phyloP scores from a whole-genome alignment of 2,888 invertebrate species.

The Microctonus hyperodae region DNA sequence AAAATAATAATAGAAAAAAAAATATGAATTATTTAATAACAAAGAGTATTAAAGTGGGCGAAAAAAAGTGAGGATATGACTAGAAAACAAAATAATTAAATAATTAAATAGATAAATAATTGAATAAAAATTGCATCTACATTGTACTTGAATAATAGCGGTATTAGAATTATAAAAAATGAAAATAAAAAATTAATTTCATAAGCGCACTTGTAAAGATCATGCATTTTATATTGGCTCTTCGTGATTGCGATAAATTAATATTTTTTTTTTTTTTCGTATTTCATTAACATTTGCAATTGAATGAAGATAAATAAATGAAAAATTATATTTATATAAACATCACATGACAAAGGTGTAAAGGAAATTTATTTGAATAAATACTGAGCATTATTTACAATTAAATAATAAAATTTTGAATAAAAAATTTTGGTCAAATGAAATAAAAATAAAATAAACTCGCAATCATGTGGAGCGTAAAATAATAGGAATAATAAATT shows the following conservation, averaged over 20 bases:
- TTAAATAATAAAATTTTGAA: neutral
- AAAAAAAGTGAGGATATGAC: neutral
- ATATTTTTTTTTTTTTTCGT: constrained; percentile 13
- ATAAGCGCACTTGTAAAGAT: constrained; percentile 46
- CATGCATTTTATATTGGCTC: constrained; percentile 40
- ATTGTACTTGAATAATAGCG: constrained; percentile 2
- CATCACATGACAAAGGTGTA: neutral
- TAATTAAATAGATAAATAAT: neutral
- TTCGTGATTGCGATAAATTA: constrained; percentile 40
- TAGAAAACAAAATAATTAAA: neutral
- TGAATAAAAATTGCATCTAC: neutral
- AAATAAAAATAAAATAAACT: constrained; percentile 37
- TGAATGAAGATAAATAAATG: neutral
- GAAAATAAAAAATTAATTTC: neutral
- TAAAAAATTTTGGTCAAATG: constrained; percentile 28
- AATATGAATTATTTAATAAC: no score
- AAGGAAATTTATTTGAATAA: no score
- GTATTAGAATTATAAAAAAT: constrained; percentile 1
- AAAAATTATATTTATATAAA: neutral
- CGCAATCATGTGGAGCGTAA: constrained; percentile 45
- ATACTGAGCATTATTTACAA: no score
- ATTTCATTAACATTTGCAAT: neutral
- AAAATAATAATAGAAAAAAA: constrained; percentile 1
- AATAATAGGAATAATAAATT: constrained; percentile 42
- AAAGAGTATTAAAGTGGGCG: constrained; percentile 13